Evolutionary conservation across 2,888 invertebrate genomes (phyloP).

Genomic region (Resseliella maxima): DNA sequence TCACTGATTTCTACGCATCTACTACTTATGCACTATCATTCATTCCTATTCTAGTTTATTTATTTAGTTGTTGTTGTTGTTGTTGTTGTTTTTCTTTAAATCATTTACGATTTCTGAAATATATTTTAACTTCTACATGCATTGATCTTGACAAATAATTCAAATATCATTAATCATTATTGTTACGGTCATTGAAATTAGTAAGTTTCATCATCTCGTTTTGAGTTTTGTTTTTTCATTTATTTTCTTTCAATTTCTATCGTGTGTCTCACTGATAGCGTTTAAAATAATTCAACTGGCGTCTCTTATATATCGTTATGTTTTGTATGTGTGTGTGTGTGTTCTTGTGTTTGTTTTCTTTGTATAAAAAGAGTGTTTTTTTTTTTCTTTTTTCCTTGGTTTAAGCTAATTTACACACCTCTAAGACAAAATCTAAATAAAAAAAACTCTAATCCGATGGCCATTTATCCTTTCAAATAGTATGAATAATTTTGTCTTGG

Average conservation of each 20-base stretch:
- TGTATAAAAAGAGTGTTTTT: not conserved
- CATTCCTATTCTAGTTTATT: not conserved
- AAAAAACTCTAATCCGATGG: too few relatives aligned
- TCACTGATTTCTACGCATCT: slow-evolving; percentile 32
- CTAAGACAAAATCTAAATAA: too few relatives aligned
- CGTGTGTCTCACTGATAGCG: not conserved
- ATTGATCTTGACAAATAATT: slow-evolving; percentile 8
- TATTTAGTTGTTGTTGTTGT: not conserved
- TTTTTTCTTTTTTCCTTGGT: not conserved
- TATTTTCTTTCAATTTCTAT: not conserved
- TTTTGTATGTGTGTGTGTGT: not conserved
- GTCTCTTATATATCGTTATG: not conserved
- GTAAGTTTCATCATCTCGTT: not conserved
- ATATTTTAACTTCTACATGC: slow-evolving; percentile 8
- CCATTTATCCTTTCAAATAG: too few relatives aligned
- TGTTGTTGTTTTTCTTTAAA: not conserved
- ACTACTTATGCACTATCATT: not conserved
- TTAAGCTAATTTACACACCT: not conserved
- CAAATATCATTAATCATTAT: slow-evolving; percentile 7
- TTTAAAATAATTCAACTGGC: not conserved
- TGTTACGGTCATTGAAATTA: slow-evolving; percentile 2
- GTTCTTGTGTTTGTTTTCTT: not conserved
- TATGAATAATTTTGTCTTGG: not conserved
- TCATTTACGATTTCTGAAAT: not conserved
- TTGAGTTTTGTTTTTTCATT: not conserved